Evolutionary conservation across 2,888 invertebrate genomes (phyloP).

Genomic region (Troides helena): DNA sequence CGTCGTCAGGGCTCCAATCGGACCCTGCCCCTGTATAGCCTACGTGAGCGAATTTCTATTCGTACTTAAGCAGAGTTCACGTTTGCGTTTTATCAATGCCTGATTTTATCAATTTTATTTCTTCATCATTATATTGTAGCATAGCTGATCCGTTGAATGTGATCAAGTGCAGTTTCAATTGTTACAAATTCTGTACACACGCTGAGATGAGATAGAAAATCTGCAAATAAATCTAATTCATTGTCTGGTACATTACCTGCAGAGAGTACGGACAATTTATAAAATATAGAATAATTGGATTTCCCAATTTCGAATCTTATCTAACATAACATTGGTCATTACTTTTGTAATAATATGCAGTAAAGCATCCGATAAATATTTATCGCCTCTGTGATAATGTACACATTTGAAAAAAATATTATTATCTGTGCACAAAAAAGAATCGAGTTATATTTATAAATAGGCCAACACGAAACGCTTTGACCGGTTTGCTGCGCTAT

Average conservation of each 20-base stretch:
- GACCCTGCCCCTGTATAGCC: constrained; percentile 43
- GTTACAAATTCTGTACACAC: too few relatives aligned
- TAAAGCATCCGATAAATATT: constrained; percentile 11
- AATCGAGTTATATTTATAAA: constrained; percentile 16
- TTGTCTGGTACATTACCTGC: too few relatives aligned
- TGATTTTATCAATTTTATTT: too few relatives aligned
- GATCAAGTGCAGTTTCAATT: too few relatives aligned
- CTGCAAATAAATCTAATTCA: too few relatives aligned
- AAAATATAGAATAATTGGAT: background rate
- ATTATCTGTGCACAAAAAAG: constrained; percentile 13
- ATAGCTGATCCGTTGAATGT: too few relatives aligned
- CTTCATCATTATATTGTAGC: too few relatives aligned
- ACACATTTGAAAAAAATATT: constrained; percentile 8
- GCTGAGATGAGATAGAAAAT: too few relatives aligned
- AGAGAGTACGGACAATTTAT: too few relatives aligned
- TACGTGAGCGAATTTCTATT: constrained; percentile 50
- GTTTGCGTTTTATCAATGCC: constrained; percentile 31
- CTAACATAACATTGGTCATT: background rate
- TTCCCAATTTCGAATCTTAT: background rate
- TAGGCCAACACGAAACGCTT: constrained; percentile 12
- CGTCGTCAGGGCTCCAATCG: constrained; percentile 35
- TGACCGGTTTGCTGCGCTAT: constrained; percentile 12
- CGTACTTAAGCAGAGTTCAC: constrained; percentile 39
- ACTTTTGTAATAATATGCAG: background rate
- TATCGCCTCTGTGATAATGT: background rate